phyloP scores from a whole-genome alignment of 2,888 invertebrate genomes.

The Zygaena filipendulae region DNA sequence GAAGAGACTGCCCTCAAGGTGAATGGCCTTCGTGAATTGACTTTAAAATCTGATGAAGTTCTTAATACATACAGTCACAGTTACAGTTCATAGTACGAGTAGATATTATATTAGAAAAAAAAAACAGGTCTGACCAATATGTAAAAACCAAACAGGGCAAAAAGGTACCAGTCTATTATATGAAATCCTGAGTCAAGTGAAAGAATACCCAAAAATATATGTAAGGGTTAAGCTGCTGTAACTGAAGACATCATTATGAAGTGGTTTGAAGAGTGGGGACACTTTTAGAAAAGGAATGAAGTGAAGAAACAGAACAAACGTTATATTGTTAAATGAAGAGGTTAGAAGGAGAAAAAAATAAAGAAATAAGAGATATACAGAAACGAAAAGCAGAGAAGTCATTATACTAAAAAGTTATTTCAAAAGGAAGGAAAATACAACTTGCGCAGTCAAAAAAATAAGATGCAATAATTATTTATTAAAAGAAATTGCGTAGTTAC shows the following conservation, averaged over 20 bases:
- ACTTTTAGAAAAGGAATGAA: neutral
- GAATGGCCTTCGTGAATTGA: neutral
- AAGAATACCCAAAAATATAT: no score
- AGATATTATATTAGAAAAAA: no score
- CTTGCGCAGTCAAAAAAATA: slow-evolving; percentile 3
- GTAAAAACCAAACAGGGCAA: no score
- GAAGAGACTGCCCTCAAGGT: slow-evolving; percentile 2
- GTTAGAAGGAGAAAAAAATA: no score
- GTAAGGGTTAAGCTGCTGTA: no score
- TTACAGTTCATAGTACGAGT: no score
- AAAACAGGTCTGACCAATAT: no score
- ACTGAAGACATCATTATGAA: no score
- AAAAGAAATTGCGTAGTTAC: slow-evolving; percentile 6
- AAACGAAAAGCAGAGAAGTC: slow-evolving; percentile 2
- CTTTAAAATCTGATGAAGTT: neutral
- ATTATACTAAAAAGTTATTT: neutral
- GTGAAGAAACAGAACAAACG: slow-evolving; percentile 4
- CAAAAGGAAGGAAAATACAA: no score
- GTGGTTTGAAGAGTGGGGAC: slow-evolving; percentile 4
- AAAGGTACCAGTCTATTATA: no score
- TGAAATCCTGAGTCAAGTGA: no score
- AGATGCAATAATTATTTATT: slow-evolving; percentile 1
- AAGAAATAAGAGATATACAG: no score
- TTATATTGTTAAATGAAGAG: neutral
- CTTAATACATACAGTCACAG: neutral